phyloP scores from a whole-genome alignment of 1,140 invertebrate species.

The Druon quercuslanigerum region DNA sequence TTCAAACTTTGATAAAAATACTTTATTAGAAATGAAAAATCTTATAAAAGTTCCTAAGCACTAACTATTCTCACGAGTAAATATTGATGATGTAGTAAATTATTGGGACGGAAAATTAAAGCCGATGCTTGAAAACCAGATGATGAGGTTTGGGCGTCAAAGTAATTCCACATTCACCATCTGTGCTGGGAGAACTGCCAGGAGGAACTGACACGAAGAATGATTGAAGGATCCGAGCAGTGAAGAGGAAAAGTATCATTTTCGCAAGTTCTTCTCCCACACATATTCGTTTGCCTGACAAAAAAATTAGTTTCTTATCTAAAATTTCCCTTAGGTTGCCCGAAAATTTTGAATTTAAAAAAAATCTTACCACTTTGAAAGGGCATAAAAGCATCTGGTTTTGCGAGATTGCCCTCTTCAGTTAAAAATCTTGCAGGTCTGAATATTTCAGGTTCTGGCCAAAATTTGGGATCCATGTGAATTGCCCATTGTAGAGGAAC shows the following conservation, averaged over 20 bases:
- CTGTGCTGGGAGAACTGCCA: constrained; percentile 72
- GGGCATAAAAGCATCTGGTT: constrained; percentile 85
- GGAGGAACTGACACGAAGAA: constrained; percentile 75
- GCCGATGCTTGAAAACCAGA: constrained; percentile 69
- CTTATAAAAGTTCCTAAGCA: too few relatives aligned
- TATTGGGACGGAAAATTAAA: constrained; percentile 28
- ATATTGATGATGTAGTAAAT: too few relatives aligned
- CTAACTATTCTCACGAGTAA: too few relatives aligned
- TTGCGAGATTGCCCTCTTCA: constrained; percentile 79
- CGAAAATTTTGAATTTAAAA: background rate
- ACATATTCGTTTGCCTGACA: constrained; percentile 88
- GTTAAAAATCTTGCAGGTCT: constrained; percentile 84
- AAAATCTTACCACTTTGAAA: constrained; percentile 84
- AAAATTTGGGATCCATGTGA: constrained; percentile 85
- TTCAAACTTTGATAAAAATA: too few relatives aligned
- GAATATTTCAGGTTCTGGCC: constrained; percentile 84
- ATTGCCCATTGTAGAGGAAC: constrained; percentile 89
- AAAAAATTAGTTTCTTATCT: constrained; percentile 33
- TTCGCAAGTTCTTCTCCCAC: constrained; percentile 89
- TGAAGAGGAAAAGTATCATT: constrained; percentile 84
- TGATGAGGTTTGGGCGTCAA: constrained; percentile 79
- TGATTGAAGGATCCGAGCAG: constrained; percentile 79
- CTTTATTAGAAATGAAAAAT: too few relatives aligned
- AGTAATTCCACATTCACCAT: constrained; percentile 84
- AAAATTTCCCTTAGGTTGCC: background rate